Base-by-base conservation (phyloP, 2,113 vertebrate species). In the Entosphenus tridentatus region DNA sequence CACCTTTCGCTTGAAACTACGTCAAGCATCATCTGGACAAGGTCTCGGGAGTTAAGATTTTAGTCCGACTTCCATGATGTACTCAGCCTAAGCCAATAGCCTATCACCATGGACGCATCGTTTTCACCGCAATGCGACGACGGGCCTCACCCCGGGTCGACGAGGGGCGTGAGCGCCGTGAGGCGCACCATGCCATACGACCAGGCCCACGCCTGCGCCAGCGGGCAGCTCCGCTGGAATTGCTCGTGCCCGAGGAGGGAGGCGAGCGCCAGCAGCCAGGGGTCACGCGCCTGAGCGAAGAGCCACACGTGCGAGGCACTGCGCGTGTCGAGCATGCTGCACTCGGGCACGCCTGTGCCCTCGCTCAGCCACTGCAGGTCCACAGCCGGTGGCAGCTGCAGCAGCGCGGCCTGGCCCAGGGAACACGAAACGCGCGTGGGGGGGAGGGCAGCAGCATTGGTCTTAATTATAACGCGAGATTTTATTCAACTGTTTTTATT, bases 261-360 rank as follows among this genome's bases (percentile, higher is more conserved):
- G 81, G 95, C 92, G 16, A 98, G 87, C 74, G 91, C 96, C 67
- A 98, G 86, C 73, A 96, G 85, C 92, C 93, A 97, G 0, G 92
- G 93, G 77, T 98, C 92, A 77, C 90, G 93, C 72, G 95, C 79
- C 76, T 95, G 93, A 69, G 92, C 86, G 16, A 96, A 97, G 78
- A 97, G 95, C 93, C 93, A 98, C 67, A 98, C 89, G 3, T 98
- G 91, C 72, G 90, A 96, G 62, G 93, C 89, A 73, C 92, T 96
- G 82, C 89, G 92, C 69, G 96, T 90, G 12, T 98, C 93, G 1
- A 96, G 96, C 70, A 88, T 84, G 74, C 93, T 98, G 72, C 91
- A 96, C 68, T 96, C 88, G 73, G 95, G 77, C 21, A 89, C 85
- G 1, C 89, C 89, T 5, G 86, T 88, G 92, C 93, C 96, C 72